Conservation (phyloP, 2,113 vertebrate genomes). For the Scortum barcoo region DNA sequence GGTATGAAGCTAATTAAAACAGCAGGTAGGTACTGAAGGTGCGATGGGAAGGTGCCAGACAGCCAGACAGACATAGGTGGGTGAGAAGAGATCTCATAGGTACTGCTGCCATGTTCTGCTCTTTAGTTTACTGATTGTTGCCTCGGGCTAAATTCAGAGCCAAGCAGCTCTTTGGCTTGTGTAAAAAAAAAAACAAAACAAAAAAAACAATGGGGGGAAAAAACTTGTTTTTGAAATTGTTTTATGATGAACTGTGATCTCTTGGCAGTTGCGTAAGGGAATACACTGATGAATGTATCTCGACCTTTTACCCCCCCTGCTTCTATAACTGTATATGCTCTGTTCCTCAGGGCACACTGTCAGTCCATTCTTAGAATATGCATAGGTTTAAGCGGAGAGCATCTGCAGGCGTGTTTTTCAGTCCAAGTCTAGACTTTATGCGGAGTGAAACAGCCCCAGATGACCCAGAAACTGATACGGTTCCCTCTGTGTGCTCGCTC, state of each 20-base stretch:
- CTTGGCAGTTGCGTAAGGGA: constrained; percentile 1
- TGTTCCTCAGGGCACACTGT: not conserved
- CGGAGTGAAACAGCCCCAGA: constrained; percentile 40
- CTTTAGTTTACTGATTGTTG: constrained; percentile 37
- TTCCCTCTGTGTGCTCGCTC: constrained; percentile 32
- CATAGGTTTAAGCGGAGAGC: constrained; percentile 31
- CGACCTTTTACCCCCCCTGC: constrained; percentile 3
- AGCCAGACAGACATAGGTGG: constrained; percentile 58
- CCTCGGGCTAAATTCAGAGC: constrained; percentile 27
- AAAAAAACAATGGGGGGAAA: not conserved
- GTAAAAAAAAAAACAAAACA: constrained; percentile 3
- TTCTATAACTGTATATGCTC: constrained; percentile 39
- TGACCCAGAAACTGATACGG: constrained; percentile 72
- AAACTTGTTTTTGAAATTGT: constrained; percentile 17
- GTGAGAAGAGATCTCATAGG: constrained; percentile 54
- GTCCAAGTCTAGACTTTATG: constrained; percentile 58
- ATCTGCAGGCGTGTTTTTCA: constrained; percentile 43
- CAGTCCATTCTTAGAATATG: constrained; percentile 47
- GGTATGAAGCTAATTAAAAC: constrained; percentile 80
- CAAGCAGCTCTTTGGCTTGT: constrained; percentile 14
- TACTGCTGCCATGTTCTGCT: constrained; percentile 50
- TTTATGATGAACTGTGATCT: not conserved
- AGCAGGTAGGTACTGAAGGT: constrained; percentile 72
- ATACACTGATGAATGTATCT: not conserved
- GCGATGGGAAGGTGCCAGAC: constrained; percentile 74